A percentile compares a stretch with the other conserved stretches of the same genome.
Evolutionary conservation across 2,113 vertebrate species (phyloP).

Genomic region (Macaca nemestrina): DNA sequence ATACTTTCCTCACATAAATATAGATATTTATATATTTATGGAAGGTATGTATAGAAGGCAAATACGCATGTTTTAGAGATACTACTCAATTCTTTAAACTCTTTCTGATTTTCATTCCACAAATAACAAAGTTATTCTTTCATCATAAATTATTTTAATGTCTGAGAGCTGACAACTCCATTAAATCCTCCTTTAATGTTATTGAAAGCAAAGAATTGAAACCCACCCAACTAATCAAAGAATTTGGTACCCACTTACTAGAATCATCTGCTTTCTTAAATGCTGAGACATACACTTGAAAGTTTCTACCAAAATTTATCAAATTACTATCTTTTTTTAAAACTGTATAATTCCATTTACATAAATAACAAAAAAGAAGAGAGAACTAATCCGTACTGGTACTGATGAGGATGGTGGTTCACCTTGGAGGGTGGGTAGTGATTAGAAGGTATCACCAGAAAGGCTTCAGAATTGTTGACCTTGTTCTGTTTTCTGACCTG

Average conservation of each 20-base stretch:
- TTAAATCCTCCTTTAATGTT: slow-evolving; percentile 36
- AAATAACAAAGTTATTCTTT: slow-evolving; percentile 34
- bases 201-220: slow-evolving; percentile 43
- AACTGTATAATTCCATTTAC: neutral
- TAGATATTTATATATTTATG: neutral
- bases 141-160: slow-evolving; percentile 37
- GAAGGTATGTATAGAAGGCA: neutral
- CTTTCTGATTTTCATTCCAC: slow-evolving; percentile 7
- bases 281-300: neutral
- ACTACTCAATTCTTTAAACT: neutral
- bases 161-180: neutral
- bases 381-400: neutral
- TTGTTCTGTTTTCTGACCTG: neutral
- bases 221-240: neutral
- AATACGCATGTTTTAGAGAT: neutral
- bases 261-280: neutral
- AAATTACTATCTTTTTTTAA: neutral
- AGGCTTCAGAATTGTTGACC: neutral
- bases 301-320: neutral
- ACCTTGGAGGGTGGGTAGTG: too few species aligned
- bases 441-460: neutral
- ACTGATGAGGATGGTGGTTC: neutral
- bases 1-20: neutral
- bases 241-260: neutral
- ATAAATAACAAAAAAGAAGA: neutral